phyloP scores from a whole-genome alignment of 92 coral and sea anemone genomes.

The Epizoanthus scotinus region DNA sequence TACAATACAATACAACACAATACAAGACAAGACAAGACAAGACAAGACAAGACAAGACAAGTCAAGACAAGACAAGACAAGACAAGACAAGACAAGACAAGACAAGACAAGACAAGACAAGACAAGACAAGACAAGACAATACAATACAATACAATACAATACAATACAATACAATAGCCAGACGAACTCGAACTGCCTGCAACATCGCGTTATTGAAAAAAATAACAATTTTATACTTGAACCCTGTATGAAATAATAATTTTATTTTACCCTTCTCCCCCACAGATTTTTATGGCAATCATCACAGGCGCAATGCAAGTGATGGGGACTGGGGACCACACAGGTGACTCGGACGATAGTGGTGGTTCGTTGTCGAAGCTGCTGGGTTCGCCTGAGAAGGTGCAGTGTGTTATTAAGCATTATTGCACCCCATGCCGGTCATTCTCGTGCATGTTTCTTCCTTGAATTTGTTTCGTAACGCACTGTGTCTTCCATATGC shows the following conservation, averaged over 20 bases:
- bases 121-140: no score
- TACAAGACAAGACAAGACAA: no score
- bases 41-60: no score
- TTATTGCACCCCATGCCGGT: background rate
- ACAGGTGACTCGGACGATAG: conserved; percentile 62
- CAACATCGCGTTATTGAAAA: background rate
- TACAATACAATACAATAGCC: no score
- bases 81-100: no score
- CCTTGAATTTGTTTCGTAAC: background rate
- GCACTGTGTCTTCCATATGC: no score
- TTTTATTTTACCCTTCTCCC: background rate
- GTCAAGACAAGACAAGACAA: no score
- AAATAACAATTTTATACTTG: background rate
- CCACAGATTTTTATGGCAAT: conserved; percentile 84
- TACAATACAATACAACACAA: no score
- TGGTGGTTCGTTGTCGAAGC: conserved; percentile 52
- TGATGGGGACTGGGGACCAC: conserved; percentile 78
- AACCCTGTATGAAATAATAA: background rate
- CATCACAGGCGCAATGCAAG: conserved; percentile 82
- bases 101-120: no score
- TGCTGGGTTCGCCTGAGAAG: conserved; percentile 60
- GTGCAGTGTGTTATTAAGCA: conserved; percentile 13
- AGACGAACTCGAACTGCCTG: background rate
- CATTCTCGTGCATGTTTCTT: background rate
- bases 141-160: no score